Conservation (phyloP, 2,888 invertebrate genomes). For the Drosophila tripunctata region DNA sequence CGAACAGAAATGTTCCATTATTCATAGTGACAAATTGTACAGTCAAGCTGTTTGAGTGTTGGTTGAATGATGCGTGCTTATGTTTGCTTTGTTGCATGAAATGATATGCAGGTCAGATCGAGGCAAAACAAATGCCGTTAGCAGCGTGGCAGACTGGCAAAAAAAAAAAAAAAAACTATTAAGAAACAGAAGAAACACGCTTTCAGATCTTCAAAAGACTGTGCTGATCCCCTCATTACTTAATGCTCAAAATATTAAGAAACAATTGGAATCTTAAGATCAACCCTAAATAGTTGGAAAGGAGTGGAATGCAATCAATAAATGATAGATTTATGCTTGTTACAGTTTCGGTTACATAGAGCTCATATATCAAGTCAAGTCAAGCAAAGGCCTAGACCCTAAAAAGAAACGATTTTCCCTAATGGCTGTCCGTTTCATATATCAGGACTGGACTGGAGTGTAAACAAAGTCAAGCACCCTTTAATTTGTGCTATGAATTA, state of each 20-base stretch:
- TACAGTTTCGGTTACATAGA: neutral
- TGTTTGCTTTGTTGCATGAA: conserved; percentile 43
- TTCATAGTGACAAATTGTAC: conserved; percentile 37
- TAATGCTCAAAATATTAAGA: conserved; percentile 42
- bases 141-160: conserved; percentile 52
- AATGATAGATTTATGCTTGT: too few species aligned
- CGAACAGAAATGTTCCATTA: conserved; percentile 30
- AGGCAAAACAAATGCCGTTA: conserved; percentile 3
- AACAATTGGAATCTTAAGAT: conserved; percentile 8
- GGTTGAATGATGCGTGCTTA: conserved; percentile 24
- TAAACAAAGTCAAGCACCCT: neutral
- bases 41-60: conserved; percentile 29
- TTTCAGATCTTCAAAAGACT: neutral
- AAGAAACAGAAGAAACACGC: too few species aligned
- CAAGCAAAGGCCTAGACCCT: too few species aligned
- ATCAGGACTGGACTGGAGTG: neutral
- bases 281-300: conserved; percentile 2
- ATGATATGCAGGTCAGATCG: conserved; percentile 68
- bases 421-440: neutral
- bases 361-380: conserved; percentile 13
- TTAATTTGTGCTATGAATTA: conserved; percentile 13
- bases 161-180: neutral
- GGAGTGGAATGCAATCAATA: conserved; percentile 1
- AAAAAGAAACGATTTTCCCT: neutral
- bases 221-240: too few species aligned